Conservation (phyloP, 2,797 vertebrate genomes). For the Dendrocincla fuliginosa region DNA sequence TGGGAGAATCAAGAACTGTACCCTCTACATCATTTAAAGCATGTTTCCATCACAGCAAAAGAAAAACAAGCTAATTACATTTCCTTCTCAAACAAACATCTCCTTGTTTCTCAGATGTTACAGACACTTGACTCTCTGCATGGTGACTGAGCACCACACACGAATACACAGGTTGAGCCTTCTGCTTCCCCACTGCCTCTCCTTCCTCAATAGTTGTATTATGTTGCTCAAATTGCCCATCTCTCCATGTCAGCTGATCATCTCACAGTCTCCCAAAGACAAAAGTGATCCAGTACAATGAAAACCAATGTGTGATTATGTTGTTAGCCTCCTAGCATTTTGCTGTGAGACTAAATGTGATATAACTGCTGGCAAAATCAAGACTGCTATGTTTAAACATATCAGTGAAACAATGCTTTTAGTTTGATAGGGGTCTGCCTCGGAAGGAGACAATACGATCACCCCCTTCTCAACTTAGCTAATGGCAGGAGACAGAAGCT, state of each 20-base stretch:
- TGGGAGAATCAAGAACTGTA: background rate
- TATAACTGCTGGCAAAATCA: background rate
- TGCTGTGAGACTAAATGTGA: background rate
- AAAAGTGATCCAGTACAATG: background rate
- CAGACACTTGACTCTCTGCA: background rate
- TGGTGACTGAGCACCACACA: background rate
- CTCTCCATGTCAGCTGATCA: background rate
- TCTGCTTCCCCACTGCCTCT: background rate
- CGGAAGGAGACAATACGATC: background rate
- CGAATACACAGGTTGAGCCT: background rate
- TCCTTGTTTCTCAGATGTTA: background rate
- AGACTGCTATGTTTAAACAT: background rate
- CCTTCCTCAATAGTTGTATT: background rate
- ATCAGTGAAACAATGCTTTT: background rate
- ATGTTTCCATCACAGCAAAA: accelerated
- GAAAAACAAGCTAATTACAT: background rate
- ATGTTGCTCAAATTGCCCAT: background rate
- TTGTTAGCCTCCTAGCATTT: background rate
- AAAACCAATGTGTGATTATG: background rate
- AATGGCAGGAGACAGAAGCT: background rate
- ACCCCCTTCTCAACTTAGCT: background rate
- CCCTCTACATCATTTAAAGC: background rate
- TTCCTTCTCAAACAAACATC: background rate
- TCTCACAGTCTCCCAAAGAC: background rate
- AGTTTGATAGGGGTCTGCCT: background rate